Evolutionary conservation across 1,140 invertebrate species (phyloP), one percentile per base, ranked within the genome.

Genomic region (Papilio polyxenes): DNA sequence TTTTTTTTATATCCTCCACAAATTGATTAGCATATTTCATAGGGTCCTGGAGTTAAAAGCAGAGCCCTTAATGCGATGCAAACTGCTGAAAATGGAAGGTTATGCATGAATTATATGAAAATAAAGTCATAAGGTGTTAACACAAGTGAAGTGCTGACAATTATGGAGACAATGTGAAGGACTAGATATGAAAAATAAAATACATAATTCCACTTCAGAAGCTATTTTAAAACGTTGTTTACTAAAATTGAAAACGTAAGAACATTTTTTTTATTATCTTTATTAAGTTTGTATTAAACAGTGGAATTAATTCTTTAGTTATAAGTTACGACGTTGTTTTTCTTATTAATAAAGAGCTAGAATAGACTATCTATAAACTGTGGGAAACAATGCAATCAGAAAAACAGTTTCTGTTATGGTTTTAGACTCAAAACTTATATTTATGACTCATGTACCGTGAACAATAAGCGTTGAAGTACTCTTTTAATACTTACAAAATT

Each of bases 1-100:
- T 37, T 72, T 69, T 69, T 72, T 44, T 44, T 44, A 69, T 72
- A 72, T 72, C 31, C 65, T 37, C 37, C 65, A 72, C 65, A 62
- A 62, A 62, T 37, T 72, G 31, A 72, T 72, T 72, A 72, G 31
- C 65, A 72, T 40, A 40, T 72, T 72, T 31, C 13, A 31, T 72
- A 72, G 65, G 11, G 13, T 37, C 31, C 23, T 72, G 65, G 10
- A 37, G 20, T 31, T 72, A 31, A 15, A 69, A 69, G 13, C 23
- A 23, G 31, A 37, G 23, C 9, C 13, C 5, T 15, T 3, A 31
- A 23, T 72, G 23, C 23, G 9, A 37, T 13, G 31, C 40, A 72
- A 65, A 40, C 5, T 40, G 65, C 23, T 31, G 23, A 65, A 65
- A 31, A 37, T 31, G 31, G 37, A 40, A 72, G 65, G 4, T 40